phyloP scores from a whole-genome alignment of 1,140 invertebrate species.

The Drosophila grimshawi region DNA sequence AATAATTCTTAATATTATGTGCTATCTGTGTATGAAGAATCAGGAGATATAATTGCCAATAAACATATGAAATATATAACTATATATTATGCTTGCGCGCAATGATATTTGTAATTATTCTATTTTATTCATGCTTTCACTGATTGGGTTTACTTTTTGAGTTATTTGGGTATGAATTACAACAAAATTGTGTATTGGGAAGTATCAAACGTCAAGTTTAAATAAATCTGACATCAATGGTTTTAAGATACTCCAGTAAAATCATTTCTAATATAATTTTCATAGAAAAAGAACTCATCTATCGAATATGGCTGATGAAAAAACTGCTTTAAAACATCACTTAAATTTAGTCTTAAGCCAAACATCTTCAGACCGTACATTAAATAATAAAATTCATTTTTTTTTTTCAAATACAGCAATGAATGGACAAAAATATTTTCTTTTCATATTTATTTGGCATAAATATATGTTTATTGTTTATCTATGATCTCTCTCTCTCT shows the following conservation, averaged over 20 bases:
- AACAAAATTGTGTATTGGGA: no score
- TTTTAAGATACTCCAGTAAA: no score
- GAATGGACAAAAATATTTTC: not conserved
- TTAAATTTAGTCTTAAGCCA: no score
- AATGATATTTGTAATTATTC: slow-evolving; percentile 14
- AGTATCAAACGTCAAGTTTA: no score
- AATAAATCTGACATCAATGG: no score
- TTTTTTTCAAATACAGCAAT: not conserved
- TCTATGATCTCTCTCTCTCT: slow-evolving; percentile 28
- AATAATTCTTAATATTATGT: slow-evolving; percentile 27
- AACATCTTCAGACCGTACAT: no score
- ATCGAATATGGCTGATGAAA: no score
- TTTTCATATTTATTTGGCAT: slow-evolving; percentile 5
- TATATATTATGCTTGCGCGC: slow-evolving; percentile 31
- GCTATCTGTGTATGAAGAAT: slow-evolving; percentile 17
- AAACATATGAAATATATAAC: slow-evolving; percentile 47
- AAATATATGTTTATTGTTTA: slow-evolving; percentile 25
- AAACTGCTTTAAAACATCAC: no score
- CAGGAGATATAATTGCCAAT: slow-evolving; percentile 30
- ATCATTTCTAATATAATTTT: no score
- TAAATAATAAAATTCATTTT: slow-evolving; percentile 14
- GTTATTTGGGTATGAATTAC: no score
- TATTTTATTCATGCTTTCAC: not conserved
- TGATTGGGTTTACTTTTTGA: not conserved
- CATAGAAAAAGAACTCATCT: no score